Evolutionary conservation across 2,113 vertebrate genomes (phyloP).

Genomic region (Erythrolamprus reginae): DNA sequence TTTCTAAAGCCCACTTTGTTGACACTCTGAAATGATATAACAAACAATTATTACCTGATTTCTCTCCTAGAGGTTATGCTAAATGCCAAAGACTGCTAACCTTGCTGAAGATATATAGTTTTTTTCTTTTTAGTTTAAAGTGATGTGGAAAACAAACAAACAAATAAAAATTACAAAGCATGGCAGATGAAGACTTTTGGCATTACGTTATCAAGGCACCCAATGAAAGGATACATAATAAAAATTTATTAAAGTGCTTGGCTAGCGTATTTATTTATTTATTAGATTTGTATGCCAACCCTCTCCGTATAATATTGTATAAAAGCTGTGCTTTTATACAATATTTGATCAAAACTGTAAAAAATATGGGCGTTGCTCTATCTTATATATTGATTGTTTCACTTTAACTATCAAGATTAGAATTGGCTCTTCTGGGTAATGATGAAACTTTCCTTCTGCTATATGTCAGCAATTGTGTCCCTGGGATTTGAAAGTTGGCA

Average conservation of each 20-base stretch:
- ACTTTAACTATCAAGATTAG: constrained; percentile 55
- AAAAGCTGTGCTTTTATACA: not conserved
- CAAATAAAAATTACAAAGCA: not conserved
- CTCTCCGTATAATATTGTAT: no score
- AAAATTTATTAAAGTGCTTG: not conserved
- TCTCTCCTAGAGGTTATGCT: not conserved
- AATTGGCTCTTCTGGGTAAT: constrained; percentile 61
- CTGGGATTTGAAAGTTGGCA: constrained; percentile 68
- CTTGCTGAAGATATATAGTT: not conserved
- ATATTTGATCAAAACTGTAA: not conserved
- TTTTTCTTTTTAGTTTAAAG: not conserved
- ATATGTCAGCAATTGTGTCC: constrained; percentile 59
- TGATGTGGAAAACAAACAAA: not conserved
- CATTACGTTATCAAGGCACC: not conserved
- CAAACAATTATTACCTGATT: not conserved
- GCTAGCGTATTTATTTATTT: no score
- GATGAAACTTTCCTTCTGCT: constrained; percentile 64
- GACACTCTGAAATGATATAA: not conserved
- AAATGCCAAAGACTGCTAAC: not conserved
- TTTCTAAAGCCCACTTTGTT: not conserved
- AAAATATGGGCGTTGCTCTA: not conserved
- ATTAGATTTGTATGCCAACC: no score
- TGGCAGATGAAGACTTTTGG: not conserved
- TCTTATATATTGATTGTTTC: constrained; percentile 15
- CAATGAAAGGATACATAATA: not conserved